Evolutionary conservation across 1,140 invertebrate species (phyloP).

Genomic region (Sarcophaga peregrina): DNA sequence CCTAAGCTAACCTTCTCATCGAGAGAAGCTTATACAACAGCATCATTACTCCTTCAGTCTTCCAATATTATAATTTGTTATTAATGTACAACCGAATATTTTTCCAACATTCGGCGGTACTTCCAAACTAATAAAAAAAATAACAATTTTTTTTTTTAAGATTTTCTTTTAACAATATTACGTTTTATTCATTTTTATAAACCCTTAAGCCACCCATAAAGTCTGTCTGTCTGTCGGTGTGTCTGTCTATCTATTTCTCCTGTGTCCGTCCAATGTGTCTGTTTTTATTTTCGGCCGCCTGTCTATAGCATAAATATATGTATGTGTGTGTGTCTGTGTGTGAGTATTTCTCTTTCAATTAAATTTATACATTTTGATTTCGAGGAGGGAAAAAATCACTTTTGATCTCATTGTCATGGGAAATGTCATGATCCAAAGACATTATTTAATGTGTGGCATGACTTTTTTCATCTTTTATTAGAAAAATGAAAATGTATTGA

Average conservation of each 20-base stretch:
- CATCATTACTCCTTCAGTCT: too few species aligned
- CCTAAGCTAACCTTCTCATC: too few species aligned
- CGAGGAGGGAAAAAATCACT: conserved; percentile 33
- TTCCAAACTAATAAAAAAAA: background rate
- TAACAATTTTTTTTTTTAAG: background rate
- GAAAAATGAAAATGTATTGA: background rate
- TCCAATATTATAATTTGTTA: too few species aligned
- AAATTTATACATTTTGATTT: background rate
- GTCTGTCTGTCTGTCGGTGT: background rate
- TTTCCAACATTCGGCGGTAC: too few species aligned
- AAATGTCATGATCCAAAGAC: conserved; percentile 40
- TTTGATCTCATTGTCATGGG: conserved; percentile 41
- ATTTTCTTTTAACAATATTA: background rate
- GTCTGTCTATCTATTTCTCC: background rate
- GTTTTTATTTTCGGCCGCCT: background rate
- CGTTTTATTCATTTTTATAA: background rate
- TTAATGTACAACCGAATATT: too few species aligned
- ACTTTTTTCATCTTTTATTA: background rate
- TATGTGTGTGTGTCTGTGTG: too few species aligned
- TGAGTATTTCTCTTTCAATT: conserved; percentile 7
- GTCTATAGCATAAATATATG: background rate
- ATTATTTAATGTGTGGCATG: conserved; percentile 25
- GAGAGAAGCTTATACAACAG: too few species aligned
- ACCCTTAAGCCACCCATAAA: conserved; percentile 40
- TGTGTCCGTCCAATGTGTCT: background rate